Conservation (phyloP, 2,113 vertebrate genomes). For the Vombatus ursinus region DNA sequence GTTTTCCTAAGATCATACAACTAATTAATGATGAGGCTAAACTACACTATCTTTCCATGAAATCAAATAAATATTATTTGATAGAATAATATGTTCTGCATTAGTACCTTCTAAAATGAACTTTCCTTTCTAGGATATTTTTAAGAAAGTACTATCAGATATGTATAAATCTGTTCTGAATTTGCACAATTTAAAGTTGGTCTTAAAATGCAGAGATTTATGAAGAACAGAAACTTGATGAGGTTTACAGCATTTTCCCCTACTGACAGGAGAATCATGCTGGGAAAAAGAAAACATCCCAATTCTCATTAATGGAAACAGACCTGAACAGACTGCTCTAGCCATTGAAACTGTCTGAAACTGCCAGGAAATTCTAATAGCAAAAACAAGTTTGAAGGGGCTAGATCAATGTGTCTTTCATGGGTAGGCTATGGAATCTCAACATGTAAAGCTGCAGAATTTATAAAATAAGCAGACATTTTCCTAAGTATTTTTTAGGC, state of each 20-base stretch:
- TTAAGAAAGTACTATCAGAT: slow-evolving; percentile 25
- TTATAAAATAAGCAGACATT: slow-evolving; percentile 49
- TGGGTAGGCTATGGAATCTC: slow-evolving; percentile 51
- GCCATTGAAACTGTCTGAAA: slow-evolving; percentile 40
- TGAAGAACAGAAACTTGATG: slow-evolving; percentile 57
- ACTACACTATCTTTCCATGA: slow-evolving; percentile 46
- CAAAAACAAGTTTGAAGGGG: slow-evolving; percentile 62
- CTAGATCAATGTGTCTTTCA: slow-evolving; percentile 46
- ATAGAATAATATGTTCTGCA: background rate
- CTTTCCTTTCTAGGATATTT: slow-evolving; percentile 52
- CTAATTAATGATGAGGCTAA: background rate
- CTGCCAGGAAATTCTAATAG: slow-evolving; percentile 73
- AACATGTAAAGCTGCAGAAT: slow-evolving; percentile 41
- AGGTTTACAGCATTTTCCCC: slow-evolving; percentile 75
- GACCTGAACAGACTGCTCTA: slow-evolving; percentile 55
- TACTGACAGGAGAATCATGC: slow-evolving; percentile 35
- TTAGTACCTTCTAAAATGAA: slow-evolving; percentile 35
- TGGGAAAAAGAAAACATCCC: slow-evolving; percentile 73
- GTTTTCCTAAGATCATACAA: background rate
- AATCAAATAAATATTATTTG: slow-evolving; percentile 44
- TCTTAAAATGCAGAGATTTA: slow-evolving; percentile 65
- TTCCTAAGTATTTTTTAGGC: slow-evolving; percentile 65
- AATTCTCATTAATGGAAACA: slow-evolving; percentile 70
- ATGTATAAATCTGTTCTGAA: slow-evolving; percentile 60
- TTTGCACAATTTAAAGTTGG: slow-evolving; percentile 59